Conservation (phyloP, 2,113 vertebrate species). For the Thinocorus orbignyianus region DNA sequence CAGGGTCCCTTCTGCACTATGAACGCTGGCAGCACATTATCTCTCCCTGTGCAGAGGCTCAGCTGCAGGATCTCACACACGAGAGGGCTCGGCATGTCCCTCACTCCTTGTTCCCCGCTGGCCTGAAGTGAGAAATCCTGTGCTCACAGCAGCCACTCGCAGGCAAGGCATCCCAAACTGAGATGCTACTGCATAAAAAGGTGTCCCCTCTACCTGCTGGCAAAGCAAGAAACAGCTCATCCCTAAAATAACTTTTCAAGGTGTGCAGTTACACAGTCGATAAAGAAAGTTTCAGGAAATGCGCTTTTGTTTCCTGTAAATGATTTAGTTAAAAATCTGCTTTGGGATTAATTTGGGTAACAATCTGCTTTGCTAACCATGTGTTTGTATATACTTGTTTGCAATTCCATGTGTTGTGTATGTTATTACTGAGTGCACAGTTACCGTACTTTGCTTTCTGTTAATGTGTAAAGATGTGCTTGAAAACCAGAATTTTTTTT, state of each 20-base stretch:
- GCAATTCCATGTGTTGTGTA: slow-evolving; percentile 46
- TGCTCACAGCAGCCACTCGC: neutral
- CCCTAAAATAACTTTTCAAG: neutral
- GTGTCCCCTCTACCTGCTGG: neutral
- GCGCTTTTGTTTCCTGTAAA: slow-evolving; percentile 2
- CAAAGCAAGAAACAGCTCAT: neutral
- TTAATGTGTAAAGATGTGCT: neutral
- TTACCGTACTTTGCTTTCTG: slow-evolving; percentile 33
- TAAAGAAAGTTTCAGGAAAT: slow-evolving; percentile 17
- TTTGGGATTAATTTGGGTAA: slow-evolving; percentile 39
- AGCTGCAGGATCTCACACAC: neutral
- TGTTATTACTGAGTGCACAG: neutral
- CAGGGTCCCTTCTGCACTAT: neutral
- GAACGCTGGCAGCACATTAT: neutral
- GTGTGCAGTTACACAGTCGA: neutral
- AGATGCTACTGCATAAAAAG: neutral
- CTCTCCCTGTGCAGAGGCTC: neutral
- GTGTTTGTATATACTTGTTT: slow-evolving; percentile 46
- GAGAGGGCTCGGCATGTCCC: neutral
- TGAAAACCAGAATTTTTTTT: neutral
- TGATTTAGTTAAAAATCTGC: slow-evolving; percentile 42
- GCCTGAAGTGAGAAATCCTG: neutral
- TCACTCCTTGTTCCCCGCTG: neutral
- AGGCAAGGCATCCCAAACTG: neutral
- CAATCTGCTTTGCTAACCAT: slow-evolving; percentile 56